These are phyloP conservation scores for Nemapogon koenigi DNA, from an alignment of 2,888 invertebrate genomes.

Conservation along the genomic window DNA sequence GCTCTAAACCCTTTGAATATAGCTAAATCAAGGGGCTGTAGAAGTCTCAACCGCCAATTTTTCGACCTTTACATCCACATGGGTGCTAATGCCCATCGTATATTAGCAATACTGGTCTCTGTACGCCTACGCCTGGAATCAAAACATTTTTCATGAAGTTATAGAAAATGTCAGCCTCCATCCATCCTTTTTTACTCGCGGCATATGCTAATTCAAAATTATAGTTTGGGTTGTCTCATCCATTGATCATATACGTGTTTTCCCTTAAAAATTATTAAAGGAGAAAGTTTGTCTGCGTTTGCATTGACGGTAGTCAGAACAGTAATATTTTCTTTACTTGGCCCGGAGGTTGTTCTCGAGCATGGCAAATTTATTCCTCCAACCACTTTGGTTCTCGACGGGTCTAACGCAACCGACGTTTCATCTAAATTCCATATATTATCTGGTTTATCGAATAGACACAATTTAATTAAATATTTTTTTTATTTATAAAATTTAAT, in stretches of 20 bases:
- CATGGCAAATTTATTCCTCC: slow-evolving; percentile 8
- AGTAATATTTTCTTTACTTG: slow-evolving; percentile 17
- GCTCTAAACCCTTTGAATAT: too few species aligned
- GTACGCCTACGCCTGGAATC: slow-evolving; percentile 3
- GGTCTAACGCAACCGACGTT: slow-evolving; percentile 15
- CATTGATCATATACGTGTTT: not conserved
- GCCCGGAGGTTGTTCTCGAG: slow-evolving; percentile 12
- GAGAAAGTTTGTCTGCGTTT: slow-evolving; percentile 15
- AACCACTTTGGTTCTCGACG: slow-evolving; percentile 14
- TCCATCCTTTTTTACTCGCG: slow-evolving; percentile 3
- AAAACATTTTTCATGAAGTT: slow-evolving; percentile 5
- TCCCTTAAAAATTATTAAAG: slow-evolving; percentile 16
- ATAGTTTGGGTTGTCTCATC: not conserved
- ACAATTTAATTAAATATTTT: not conserved
- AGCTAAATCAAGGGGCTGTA: too few species aligned
- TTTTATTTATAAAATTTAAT: too few species aligned
- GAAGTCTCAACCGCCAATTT: not conserved
- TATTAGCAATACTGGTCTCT: slow-evolving; percentile 4
- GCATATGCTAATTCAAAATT: not conserved
- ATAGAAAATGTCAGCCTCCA: slow-evolving; percentile 5
- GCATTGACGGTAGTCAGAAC: slow-evolving; percentile 19
- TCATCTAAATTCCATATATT: slow-evolving; percentile 14
- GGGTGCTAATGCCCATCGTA: slow-evolving; percentile 7
- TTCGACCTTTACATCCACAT: not conserved
- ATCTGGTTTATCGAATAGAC: too few species aligned